These are phyloP conservation scores for Caenorhabditis remanei DNA, from an alignment of 1,140 invertebrate genomes.

Conservation along the genomic window DNA sequence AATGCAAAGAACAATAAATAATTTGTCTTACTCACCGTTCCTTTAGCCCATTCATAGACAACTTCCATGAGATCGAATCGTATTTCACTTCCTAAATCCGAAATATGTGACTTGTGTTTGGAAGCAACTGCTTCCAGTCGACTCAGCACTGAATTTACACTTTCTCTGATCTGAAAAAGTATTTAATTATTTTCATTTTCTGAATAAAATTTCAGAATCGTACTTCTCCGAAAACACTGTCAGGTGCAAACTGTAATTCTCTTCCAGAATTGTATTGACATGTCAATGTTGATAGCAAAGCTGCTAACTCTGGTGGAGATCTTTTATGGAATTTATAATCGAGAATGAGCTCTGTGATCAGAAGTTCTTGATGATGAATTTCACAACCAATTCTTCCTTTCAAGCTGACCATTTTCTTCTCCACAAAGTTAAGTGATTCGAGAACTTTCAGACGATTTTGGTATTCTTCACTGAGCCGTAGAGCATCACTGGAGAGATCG, in stretches of 20 bases:
- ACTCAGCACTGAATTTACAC: conserved; percentile 80
- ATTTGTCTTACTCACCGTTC: conserved; percentile 80
- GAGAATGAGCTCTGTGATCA: conserved; percentile 95
- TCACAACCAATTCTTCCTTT: conserved; percentile 95
- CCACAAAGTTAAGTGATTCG: conserved; percentile 1
- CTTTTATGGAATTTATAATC: conserved; percentile 85
- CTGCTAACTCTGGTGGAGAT: conserved; percentile 88
- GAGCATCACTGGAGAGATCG: conserved; percentile 51
- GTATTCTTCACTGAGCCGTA: conserved; percentile 62
- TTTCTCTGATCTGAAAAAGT: conserved; percentile 81
- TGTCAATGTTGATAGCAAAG: conserved; percentile 78
- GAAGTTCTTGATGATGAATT: conserved; percentile 90
- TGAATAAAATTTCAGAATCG: background rate
- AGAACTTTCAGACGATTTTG: conserved; percentile 60
- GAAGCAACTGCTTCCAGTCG: conserved; percentile 79
- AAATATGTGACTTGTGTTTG: conserved; percentile 75
- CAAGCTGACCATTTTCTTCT: conserved; percentile 81
- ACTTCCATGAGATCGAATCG: conserved; percentile 93
- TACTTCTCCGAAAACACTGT: conserved; percentile 64
- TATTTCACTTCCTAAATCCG: conserved; percentile 80
- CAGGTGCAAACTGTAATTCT: conserved; percentile 73
- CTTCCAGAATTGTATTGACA: conserved; percentile 84
- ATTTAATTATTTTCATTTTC: background rate
- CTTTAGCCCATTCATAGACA: conserved; percentile 91
- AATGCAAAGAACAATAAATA: conserved; percentile 62